These are phyloP conservation scores for Ophonus ardosiacus DNA, from an alignment of 2,888 invertebrate species.

Conservation along the genomic window DNA sequence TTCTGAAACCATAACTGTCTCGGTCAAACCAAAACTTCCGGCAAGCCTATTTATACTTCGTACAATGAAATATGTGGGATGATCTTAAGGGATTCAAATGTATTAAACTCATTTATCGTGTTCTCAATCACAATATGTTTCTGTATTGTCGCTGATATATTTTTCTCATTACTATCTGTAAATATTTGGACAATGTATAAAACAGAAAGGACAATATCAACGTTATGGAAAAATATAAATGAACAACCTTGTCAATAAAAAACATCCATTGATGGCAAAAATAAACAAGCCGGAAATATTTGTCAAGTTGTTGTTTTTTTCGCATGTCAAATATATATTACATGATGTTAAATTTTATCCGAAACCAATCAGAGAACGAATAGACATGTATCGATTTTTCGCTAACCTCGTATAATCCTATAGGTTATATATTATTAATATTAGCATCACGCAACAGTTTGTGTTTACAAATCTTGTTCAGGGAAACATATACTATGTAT, in stretches of 20 bases:
- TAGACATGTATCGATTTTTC: not conserved
- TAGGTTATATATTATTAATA: not conserved
- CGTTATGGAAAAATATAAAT: not conserved
- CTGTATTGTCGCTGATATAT: not conserved
- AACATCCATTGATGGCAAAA: not conserved
- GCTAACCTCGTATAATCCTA: not conserved
- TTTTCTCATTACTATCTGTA: not conserved
- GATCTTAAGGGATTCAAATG: no score
- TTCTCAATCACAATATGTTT: no score
- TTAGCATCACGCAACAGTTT: not conserved
- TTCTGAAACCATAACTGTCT: no score
- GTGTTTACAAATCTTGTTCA: not conserved
- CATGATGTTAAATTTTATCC: not conserved
- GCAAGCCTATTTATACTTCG: no score
- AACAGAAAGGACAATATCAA: not conserved
- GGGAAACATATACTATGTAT: not conserved
- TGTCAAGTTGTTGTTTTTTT: not conserved
- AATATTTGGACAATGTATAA: not conserved
- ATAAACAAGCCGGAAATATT: not conserved
- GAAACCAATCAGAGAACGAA: not conserved
- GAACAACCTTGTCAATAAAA: not conserved
- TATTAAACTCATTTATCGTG: no score
- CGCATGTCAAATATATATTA: not conserved
- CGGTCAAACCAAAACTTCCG: no score
- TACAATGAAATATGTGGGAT: no score